phyloP scores from a whole-genome alignment of 1,140 invertebrate species.

The Brachionus plicatilis region DNA sequence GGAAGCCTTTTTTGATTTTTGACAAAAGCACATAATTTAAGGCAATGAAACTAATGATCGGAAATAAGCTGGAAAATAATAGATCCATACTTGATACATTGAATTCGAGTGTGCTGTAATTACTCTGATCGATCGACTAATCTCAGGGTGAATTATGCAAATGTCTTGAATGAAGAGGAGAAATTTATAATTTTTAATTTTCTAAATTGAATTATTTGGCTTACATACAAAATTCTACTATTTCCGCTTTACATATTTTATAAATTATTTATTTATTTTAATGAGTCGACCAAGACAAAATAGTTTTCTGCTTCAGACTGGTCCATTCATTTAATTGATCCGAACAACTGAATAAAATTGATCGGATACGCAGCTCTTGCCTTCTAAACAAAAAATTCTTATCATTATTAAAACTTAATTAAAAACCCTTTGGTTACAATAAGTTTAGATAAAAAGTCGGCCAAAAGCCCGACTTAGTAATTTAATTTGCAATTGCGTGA shows the following conservation, averaged over 20 bases:
- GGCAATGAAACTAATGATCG: background rate
- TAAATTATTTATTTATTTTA: background rate
- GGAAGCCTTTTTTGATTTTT: background rate
- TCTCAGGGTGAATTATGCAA: background rate
- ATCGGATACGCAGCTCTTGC: background rate
- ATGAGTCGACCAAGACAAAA: background rate
- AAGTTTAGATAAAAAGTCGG: background rate
- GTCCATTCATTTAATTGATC: background rate
- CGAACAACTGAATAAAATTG: background rate
- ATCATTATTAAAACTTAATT: background rate
- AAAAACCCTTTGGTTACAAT: background rate
- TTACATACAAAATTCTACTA: background rate
- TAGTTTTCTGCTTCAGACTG: background rate
- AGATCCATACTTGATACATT: background rate
- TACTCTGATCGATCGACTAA: background rate
- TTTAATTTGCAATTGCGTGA: background rate
- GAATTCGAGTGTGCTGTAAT: background rate
- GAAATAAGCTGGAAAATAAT: background rate
- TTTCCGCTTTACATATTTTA: background rate
- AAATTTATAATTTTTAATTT: constrained; percentile 6
- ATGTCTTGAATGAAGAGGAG: background rate
- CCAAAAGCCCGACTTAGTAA: background rate
- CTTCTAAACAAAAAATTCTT: background rate
- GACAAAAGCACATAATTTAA: background rate
- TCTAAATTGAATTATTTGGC: background rate